A percentile compares a stretch with the other conserved stretches of the same genome.
These are phyloP conservation scores for Kobus ellipsiprymnus DNA, from an alignment of 2,113 vertebrate genomes.

Conservation along the genomic window DNA sequence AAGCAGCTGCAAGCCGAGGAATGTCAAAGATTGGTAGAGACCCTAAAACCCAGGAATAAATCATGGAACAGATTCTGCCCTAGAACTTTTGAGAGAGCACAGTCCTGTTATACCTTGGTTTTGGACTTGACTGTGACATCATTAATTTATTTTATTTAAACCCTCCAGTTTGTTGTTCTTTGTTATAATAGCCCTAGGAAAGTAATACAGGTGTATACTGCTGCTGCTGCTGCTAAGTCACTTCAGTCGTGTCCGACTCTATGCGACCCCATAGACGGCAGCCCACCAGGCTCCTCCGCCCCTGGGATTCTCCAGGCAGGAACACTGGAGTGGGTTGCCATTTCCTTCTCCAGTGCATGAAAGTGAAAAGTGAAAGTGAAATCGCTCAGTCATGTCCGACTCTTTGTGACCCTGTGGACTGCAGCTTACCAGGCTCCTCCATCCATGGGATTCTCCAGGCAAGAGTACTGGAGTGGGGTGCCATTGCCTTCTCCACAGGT, in stretches of 20 bases:
- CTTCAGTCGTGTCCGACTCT: fast-evolving
- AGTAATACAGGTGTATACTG: not conserved
- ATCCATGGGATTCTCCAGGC: too few species aligned
- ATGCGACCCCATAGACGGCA: too few species aligned
- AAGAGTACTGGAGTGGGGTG: too few species aligned
- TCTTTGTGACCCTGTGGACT: fast-evolving
- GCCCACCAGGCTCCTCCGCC: fast-evolving
- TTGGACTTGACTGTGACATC: not conserved
- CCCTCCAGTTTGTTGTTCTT: too few species aligned
- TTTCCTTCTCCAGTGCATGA: too few species aligned
- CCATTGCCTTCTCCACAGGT: too few species aligned
- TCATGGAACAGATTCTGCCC: not conserved
- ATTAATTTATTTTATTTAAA: not conserved
- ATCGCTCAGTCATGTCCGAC: fast-evolving
- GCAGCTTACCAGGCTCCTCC: too few species aligned
- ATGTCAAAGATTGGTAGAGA: not conserved
- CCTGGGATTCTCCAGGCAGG: too few species aligned
- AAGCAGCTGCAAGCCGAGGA: not conserved
- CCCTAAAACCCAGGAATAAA: too few species aligned
- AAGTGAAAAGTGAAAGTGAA: too few species aligned
- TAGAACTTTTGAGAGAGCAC: not conserved
- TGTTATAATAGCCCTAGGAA: not conserved
- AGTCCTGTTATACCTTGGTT: not conserved
- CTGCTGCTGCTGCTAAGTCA: too few species aligned
- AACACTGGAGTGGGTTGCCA: too few species aligned